Conservation (phyloP, 2,797 vertebrate species). For the Hozukius guyotensis region DNA sequence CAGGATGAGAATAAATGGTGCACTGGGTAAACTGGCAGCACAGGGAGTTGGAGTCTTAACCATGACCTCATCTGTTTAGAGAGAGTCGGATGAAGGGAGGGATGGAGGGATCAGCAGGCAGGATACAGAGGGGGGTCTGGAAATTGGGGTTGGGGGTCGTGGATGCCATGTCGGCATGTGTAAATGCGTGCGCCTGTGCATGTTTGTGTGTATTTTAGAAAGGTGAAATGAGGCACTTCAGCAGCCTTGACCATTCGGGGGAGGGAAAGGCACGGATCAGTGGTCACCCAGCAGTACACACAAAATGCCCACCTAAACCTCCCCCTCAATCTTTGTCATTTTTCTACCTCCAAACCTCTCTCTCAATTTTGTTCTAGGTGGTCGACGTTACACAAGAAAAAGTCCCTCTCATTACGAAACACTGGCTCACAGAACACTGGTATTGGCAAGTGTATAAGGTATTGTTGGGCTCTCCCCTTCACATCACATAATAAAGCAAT, state of each 20-base stretch:
- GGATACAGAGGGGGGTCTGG: constrained; percentile 57
- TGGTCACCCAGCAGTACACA: constrained; percentile 77
- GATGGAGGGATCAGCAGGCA: constrained; percentile 60
- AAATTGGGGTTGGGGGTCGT: constrained; percentile 61
- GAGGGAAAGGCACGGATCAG: constrained; percentile 80
- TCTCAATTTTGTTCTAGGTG: not conserved
- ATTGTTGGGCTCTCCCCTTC: not conserved
- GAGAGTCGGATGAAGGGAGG: constrained; percentile 67
- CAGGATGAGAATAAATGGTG: constrained; percentile 64
- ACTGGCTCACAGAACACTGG: not conserved
- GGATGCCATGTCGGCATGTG: constrained; percentile 48
- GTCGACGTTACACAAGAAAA: not conserved
- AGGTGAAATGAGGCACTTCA: constrained; percentile 82
- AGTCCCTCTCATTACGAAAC: not conserved
- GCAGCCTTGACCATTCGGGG: constrained; percentile 52
- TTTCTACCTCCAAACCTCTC: constrained; percentile 45
- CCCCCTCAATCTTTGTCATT: constrained; percentile 64
- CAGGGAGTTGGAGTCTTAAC: constrained; percentile 64
- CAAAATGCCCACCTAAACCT: constrained; percentile 46
- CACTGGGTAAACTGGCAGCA: constrained; percentile 67
- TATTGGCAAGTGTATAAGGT: not conserved
- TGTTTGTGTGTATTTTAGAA: constrained; percentile 78
- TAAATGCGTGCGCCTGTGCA: constrained; percentile 17
- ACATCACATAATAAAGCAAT: not conserved
- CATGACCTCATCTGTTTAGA: constrained; percentile 90